Evolutionary conservation across 2,888 invertebrate genomes (phyloP).

Genomic region (Nysson spinosus): DNA sequence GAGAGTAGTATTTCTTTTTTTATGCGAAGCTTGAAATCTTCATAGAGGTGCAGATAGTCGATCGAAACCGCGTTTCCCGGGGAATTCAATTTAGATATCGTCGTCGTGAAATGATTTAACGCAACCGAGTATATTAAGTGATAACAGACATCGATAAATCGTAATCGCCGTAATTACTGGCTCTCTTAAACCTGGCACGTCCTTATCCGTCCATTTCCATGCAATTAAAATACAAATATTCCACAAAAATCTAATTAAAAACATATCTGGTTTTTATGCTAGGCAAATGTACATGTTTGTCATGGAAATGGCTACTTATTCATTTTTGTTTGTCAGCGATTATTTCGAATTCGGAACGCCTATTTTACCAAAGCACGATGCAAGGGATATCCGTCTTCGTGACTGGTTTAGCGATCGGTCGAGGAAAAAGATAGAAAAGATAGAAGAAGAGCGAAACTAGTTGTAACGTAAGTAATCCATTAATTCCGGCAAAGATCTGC

Average conservation of each 20-base stretch:
- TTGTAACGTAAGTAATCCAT: conserved; percentile 36
- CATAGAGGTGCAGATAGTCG: too few species aligned
- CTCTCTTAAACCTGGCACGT: conserved; percentile 11
- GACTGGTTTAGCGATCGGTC: conserved; percentile 13
- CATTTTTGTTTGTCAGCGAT: too few species aligned
- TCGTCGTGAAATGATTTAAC: not conserved
- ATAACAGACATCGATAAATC: conserved; percentile 41
- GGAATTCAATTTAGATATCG: conserved; percentile 51
- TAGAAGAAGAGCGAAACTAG: not conserved
- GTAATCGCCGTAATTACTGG: conserved; percentile 43
- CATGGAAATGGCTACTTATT: too few species aligned
- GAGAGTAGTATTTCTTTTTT: not conserved
- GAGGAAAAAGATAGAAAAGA: conserved; percentile 1
- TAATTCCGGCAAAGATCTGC: conserved; percentile 33
- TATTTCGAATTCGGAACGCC: too few species aligned
- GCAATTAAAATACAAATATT: too few species aligned
- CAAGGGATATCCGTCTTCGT: conserved; percentile 16
- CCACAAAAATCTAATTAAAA: too few species aligned
- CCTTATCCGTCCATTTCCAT: conserved; percentile 36
- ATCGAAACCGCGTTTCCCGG: not conserved
- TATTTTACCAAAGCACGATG: not conserved
- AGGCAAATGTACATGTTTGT: too few species aligned
- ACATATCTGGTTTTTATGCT: too few species aligned
- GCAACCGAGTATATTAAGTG: conserved; percentile 5
- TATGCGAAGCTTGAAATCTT: not conserved